Percentiles rank a stretch among this genome's conserved stretches.
Evolutionary conservation across 2,888 invertebrate genomes (phyloP).

Genomic region (Drosophila tanythrix): DNA sequence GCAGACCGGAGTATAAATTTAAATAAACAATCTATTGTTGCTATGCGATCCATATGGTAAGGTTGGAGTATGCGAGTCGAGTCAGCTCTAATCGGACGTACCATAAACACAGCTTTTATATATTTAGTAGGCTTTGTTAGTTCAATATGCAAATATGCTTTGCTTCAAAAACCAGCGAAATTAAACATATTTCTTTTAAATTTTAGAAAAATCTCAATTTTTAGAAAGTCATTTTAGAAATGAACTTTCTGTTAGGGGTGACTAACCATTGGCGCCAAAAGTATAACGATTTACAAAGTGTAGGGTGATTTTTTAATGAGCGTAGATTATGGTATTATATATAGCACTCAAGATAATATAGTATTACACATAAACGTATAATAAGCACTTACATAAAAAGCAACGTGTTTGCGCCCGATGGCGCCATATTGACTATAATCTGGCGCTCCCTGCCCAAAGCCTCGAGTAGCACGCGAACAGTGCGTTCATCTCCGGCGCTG

Average conservation of each 20-base stretch:
- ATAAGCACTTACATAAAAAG: conserved; percentile 91
- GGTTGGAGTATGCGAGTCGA: too few species aligned
- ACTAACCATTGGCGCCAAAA: neutral
- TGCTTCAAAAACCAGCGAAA: neutral
- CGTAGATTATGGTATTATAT: neutral
- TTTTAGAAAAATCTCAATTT: too few species aligned
- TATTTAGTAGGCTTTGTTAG: neutral
- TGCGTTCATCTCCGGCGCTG: conserved; percentile 89
- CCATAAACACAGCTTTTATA: too few species aligned
- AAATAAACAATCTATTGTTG: too few species aligned
- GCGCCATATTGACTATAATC: conserved; percentile 93
- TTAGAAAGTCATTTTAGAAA: too few species aligned
- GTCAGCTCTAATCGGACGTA: too few species aligned
- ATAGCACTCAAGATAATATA: neutral
- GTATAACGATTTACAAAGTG: neutral
- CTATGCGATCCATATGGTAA: too few species aligned
- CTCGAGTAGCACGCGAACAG: conserved; percentile 88
- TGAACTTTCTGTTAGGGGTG: neutral
- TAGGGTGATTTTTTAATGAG: neutral
- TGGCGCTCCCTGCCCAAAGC: conserved; percentile 89
- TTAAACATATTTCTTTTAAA: too few species aligned
- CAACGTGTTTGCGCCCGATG: conserved; percentile 94
- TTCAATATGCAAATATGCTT: neutral
- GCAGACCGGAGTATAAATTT: too few species aligned
- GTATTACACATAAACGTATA: neutral